Percentiles rank a stretch among this genome's conserved stretches.
These are phyloP conservation scores for Acipenser ruthenus DNA, from an alignment of 2,797 vertebrate species.

Conservation along the genomic window DNA sequence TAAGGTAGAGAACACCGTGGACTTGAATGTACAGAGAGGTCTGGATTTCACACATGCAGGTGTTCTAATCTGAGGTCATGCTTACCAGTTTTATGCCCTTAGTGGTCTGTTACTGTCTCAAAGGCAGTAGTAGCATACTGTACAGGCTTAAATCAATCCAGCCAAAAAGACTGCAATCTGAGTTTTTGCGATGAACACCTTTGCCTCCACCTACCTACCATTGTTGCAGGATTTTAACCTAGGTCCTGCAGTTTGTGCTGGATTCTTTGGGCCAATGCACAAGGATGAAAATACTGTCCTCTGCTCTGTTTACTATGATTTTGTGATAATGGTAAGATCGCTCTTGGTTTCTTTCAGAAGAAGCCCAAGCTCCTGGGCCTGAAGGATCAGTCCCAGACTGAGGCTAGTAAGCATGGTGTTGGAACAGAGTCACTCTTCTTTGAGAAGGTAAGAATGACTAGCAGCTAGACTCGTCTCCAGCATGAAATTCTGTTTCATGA, in stretches of 20 bases:
- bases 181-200: no score
- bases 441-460: slow-evolving; percentile 73
- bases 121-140: no score
- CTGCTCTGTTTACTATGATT: no score
- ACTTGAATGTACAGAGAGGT: not conserved
- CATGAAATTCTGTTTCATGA: not conserved
- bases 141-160: no score
- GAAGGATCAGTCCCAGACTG: slow-evolving; percentile 80
- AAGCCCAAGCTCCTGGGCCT: slow-evolving; percentile 83
- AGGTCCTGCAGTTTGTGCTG: no score
- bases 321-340: not conserved
- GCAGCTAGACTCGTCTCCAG: no score
- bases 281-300: no score
- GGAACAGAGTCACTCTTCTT: slow-evolving; percentile 96
- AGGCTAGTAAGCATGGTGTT: slow-evolving; percentile 86
- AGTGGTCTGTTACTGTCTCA: not conserved
- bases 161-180: no score
- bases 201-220: no score
- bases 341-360: slow-evolving; percentile 65
- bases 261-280: no score
- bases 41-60: not conserved
- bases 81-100: not conserved
- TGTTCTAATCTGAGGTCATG: not conserved
- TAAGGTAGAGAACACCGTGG: slow-evolving; percentile 44
- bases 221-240: no score